These are phyloP conservation scores for Creontiades dilutus DNA, from an alignment of 2,888 invertebrate genomes.

Conservation along the genomic window DNA sequence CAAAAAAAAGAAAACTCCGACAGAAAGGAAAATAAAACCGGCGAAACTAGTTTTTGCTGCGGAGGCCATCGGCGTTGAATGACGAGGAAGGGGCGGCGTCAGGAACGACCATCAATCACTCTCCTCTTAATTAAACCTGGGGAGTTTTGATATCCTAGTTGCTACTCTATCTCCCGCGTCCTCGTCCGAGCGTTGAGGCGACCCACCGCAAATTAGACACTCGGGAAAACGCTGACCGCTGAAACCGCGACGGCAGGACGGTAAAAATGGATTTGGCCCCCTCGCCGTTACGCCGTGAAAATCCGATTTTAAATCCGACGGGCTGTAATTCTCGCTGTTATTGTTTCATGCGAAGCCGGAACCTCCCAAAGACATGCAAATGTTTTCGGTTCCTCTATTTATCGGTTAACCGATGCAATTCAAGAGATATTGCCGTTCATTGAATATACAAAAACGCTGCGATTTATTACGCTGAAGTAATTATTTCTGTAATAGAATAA, in stretches of 20 bases:
- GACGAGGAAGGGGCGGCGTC: neutral
- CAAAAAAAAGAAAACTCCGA: neutral
- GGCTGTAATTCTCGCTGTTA: too few species aligned
- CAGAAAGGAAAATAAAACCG: neutral
- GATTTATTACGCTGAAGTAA: too few species aligned
- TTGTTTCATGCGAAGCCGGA: too few species aligned
- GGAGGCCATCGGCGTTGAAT: neutral
- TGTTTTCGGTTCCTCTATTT: too few species aligned
- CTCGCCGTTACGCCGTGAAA: neutral
- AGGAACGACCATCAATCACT: conserved; percentile 23
- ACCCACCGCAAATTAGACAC: conserved; percentile 14
- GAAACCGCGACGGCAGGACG: neutral
- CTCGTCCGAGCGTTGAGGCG: neutral
- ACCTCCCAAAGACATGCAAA: too few species aligned
- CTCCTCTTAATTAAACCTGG: conserved; percentile 22
- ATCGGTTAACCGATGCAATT: too few species aligned
- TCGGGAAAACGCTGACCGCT: conserved; percentile 8
- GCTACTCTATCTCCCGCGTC: neutral
- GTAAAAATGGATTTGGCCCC: neutral
- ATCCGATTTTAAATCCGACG: neutral
- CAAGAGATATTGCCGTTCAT: too few species aligned
- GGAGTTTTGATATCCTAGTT: conserved; percentile 28
- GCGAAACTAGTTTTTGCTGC: neutral
- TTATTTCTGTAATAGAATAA: too few species aligned
- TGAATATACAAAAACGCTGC: too few species aligned